Conservation (phyloP, 2,888 invertebrate genomes). For the Fragum sueziense region DNA sequence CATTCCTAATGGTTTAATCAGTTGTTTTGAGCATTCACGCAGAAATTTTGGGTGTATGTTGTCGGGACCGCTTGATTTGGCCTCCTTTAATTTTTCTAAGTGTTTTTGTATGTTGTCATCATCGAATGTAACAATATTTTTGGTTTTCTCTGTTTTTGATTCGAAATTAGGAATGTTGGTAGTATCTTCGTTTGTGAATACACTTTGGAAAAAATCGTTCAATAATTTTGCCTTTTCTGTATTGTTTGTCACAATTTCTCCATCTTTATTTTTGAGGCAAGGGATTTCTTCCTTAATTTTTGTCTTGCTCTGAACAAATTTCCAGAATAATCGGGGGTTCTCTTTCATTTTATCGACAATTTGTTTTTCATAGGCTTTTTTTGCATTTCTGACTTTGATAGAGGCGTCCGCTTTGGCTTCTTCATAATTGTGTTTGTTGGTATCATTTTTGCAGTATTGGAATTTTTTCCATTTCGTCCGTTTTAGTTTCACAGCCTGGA, state of each 20-base stretch:
- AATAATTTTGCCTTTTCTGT: background rate
- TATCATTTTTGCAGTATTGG: background rate
- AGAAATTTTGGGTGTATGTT: background rate
- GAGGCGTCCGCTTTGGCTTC: background rate
- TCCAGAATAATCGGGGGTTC: background rate
- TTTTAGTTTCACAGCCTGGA: background rate
- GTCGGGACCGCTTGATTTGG: background rate
- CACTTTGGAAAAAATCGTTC: background rate
- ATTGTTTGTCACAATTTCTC: background rate
- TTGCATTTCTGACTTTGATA: background rate
- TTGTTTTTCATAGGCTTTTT: background rate
- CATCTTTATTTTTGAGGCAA: background rate
- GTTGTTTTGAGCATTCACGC: background rate
- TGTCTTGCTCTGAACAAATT: background rate
- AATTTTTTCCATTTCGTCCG: conserved; percentile 9
- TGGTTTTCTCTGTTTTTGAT: background rate
- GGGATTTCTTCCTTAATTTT: background rate
- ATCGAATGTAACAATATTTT: background rate
- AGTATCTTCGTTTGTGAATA: background rate
- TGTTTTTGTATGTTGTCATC: background rate
- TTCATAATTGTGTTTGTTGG: background rate
- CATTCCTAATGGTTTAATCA: background rate
- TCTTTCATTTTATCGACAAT: background rate
- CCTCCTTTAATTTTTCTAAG: background rate
- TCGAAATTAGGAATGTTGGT: background rate